Conservation (phyloP, 2,888 invertebrate species). For the Drosophila antonietae region DNA sequence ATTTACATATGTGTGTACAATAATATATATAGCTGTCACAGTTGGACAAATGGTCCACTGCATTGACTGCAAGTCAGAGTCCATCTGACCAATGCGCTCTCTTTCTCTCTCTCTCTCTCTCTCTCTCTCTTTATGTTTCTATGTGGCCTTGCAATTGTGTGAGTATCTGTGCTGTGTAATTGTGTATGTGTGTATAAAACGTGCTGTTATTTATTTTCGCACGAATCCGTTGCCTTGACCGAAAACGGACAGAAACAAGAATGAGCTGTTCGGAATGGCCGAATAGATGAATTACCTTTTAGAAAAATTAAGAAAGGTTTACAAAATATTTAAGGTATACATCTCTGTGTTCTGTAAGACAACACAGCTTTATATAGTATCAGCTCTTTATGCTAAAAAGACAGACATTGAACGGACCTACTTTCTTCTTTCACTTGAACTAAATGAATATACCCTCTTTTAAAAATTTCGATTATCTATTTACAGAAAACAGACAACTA, state of each 20-base stretch:
- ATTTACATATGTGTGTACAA: constrained; percentile 3
- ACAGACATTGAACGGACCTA: not conserved
- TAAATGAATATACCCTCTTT: not conserved
- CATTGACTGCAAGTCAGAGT: constrained; percentile 33
- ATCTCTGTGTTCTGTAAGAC: not conserved
- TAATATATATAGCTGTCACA: constrained; percentile 17
- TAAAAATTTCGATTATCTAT: too few relatives aligned
- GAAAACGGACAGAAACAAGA: constrained; percentile 47
- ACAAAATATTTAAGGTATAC: not conserved
- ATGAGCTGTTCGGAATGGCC: not conserved
- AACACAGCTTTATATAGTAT: not conserved
- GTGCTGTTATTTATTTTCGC: constrained; percentile 41
- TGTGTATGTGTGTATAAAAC: constrained; percentile 23
- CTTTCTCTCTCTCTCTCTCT: not conserved
- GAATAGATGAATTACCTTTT: not conserved
- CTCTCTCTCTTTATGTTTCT: not conserved
- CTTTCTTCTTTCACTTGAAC: not conserved
- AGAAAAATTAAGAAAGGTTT: not conserved
- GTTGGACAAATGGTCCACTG: constrained; percentile 47
- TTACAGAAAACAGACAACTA: constrained; percentile 25
- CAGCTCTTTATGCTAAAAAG: not conserved
- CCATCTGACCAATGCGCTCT: constrained; percentile 4
- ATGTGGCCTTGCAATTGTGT: constrained; percentile 38
- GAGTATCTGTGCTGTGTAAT: constrained; percentile 7
- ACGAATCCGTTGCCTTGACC: constrained; percentile 60